Evolutionary conservation across 2,113 vertebrate species (phyloP).

Genomic region (Pelobates fuscus): DNA sequence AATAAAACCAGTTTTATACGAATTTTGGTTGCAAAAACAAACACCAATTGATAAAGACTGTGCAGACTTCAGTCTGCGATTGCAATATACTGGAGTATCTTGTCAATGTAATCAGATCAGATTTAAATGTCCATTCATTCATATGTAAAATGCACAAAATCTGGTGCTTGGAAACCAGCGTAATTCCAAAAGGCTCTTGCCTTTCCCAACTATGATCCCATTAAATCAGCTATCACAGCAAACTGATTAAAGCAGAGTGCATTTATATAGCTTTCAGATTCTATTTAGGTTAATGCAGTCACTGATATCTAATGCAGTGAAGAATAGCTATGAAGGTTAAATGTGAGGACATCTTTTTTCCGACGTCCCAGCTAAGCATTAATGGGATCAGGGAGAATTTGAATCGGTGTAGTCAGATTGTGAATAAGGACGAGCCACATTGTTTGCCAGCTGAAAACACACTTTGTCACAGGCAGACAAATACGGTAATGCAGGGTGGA

Average conservation of each 20-base stretch:
- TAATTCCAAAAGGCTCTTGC: constrained; percentile 28
- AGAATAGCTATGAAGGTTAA: constrained; percentile 42
- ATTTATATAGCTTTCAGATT: constrained; percentile 34
- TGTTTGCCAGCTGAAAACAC: constrained; percentile 10
- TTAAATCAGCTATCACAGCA: constrained; percentile 38
- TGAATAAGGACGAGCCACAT: not conserved
- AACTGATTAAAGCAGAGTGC: constrained; percentile 42
- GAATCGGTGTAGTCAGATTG: constrained; percentile 14
- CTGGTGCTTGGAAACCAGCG: constrained; percentile 8
- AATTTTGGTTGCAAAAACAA: no score
- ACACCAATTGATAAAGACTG: no score
- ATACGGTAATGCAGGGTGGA: not conserved
- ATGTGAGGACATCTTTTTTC: constrained; percentile 36
- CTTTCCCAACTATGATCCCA: constrained; percentile 27
- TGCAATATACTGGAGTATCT: no score
- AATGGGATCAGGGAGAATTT: constrained; percentile 30
- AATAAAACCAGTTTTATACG: no score
- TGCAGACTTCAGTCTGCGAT: no score
- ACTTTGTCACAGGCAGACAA: not conserved
- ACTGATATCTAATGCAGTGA: constrained; percentile 40
- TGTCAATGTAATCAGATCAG: no score
- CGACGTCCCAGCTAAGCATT: constrained; percentile 28
- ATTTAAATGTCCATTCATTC: no score
- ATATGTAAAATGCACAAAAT: not conserved
- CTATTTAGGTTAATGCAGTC: constrained; percentile 45